Evolutionary conservation across 2,113 vertebrate species (phyloP).

Genomic region (Morone saxatilis): DNA sequence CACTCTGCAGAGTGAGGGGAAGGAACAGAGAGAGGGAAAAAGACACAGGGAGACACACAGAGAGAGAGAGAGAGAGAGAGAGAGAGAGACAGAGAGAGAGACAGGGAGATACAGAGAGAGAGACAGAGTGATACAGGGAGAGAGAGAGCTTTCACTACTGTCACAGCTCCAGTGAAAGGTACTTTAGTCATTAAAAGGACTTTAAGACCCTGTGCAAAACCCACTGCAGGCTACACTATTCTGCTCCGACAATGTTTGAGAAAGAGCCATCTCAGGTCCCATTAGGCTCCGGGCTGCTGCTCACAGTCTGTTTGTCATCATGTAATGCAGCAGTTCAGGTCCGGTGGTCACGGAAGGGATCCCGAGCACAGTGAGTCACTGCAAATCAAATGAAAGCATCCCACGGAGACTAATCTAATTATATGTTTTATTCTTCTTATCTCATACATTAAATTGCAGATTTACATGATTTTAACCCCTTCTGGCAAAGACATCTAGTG

Average conservation of each 20-base stretch:
- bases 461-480: neutral
- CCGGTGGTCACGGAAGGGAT: neutral
- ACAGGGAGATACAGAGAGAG: slow-evolving; percentile 1
- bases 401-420: slow-evolving; percentile 4
- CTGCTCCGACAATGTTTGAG: slow-evolving; percentile 11
- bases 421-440: neutral
- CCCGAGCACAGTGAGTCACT: slow-evolving; percentile 1
- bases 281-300: slow-evolving; percentile 26
- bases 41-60: neutral
- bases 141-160: slow-evolving; percentile 34
- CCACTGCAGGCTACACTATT: slow-evolving; percentile 1
- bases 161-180: slow-evolving; percentile 32
- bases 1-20: slow-evolving; percentile 68
- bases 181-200: slow-evolving; percentile 44
- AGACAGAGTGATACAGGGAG: neutral
- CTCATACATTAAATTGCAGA: neutral
- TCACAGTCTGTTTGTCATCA: slow-evolving; percentile 38
- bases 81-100: slow-evolving; percentile 3
- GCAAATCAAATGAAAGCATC: slow-evolving; percentile 9
- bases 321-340: slow-evolving; percentile 44
- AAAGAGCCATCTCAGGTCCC: slow-evolving; percentile 47
- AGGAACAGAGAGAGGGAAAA: slow-evolving; percentile 6
- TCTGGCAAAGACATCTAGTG: neutral
- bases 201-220: slow-evolving; percentile 19
- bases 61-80: neutral